phyloP scores from a whole-genome alignment of 2,888 invertebrate genomes.

The Monopis laevigella region DNA sequence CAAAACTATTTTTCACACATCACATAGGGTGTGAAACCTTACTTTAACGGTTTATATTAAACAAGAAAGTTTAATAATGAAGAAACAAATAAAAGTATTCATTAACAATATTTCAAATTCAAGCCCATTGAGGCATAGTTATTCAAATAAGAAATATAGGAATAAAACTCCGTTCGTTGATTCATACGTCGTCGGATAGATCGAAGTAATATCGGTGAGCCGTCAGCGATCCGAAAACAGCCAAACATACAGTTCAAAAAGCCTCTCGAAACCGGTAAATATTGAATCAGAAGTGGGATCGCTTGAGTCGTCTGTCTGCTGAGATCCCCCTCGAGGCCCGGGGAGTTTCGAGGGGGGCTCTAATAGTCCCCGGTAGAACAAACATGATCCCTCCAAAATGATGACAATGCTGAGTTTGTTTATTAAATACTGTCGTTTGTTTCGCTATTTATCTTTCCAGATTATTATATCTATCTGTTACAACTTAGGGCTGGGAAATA shows the following conservation, averaged over 20 bases:
- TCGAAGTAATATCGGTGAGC: slow-evolving; percentile 59
- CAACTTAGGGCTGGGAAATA: no score
- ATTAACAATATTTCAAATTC: no score
- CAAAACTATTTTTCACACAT: no score
- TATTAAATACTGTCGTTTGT: slow-evolving; percentile 1
- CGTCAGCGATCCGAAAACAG: slow-evolving; percentile 65
- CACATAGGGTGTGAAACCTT: no score
- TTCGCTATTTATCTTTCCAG: no score
- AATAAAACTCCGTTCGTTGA: no score
- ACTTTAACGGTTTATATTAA: no score
- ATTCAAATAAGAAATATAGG: slow-evolving; percentile 1
- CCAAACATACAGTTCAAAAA: slow-evolving; percentile 65
- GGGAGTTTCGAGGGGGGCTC: slow-evolving; percentile 21
- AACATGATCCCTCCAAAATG: slow-evolving; percentile 3
- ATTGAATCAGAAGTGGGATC: slow-evolving; percentile 66
- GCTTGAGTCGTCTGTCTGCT: slow-evolving; percentile 47
- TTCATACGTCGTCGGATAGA: slow-evolving; percentile 34
- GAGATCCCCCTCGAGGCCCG: no score
- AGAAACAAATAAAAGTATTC: no score
- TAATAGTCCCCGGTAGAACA: slow-evolving; percentile 36
- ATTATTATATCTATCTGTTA: no score
- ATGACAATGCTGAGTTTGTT: slow-evolving; percentile 1
- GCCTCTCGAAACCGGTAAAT: slow-evolving; percentile 65
- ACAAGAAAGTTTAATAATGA: no score
- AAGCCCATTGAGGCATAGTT: no score